phyloP scores from a whole-genome alignment of 2,888 invertebrate genomes.

The Meta bourneti region DNA sequence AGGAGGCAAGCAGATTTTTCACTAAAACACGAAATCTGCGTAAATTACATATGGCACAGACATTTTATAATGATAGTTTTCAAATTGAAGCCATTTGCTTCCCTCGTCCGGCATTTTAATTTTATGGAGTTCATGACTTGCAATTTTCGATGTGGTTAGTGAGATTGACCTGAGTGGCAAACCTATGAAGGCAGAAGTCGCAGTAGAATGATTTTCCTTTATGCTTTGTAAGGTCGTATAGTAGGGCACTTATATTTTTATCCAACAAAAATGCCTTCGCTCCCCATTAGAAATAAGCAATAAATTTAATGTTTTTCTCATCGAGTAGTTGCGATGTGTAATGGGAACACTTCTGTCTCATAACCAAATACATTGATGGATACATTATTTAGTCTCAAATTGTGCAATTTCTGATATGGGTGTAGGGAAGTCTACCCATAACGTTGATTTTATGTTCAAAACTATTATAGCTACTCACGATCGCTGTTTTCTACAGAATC shows the following conservation, averaged over 20 bases:
- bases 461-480: not conserved
- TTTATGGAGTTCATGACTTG: not conserved
- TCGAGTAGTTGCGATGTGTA: not conserved
- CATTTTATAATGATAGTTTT: not conserved
- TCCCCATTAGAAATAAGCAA: not conserved
- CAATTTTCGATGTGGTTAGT: not conserved
- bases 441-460: not conserved
- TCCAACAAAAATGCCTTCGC: constrained; percentile 10
- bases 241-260: constrained; percentile 33
- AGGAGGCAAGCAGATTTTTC: no score
- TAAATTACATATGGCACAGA: not conserved
- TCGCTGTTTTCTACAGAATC: not conserved
- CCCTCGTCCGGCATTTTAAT: constrained; percentile 6
- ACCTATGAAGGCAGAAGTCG: constrained; percentile 30
- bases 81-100: constrained; percentile 4
- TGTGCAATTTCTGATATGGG: not conserved
- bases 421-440: not conserved
- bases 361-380: constrained; percentile 27
- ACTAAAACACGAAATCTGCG: not conserved
- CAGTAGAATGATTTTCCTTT: constrained; percentile 11
- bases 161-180: not conserved
- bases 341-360: constrained; percentile 23
- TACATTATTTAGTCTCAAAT: constrained; percentile 37
- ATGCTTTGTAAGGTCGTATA: not conserved
- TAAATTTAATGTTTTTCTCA: not conserved